Conservation (phyloP, 2,797 vertebrate genomes). For the Poeciliopsis turneri region DNA sequence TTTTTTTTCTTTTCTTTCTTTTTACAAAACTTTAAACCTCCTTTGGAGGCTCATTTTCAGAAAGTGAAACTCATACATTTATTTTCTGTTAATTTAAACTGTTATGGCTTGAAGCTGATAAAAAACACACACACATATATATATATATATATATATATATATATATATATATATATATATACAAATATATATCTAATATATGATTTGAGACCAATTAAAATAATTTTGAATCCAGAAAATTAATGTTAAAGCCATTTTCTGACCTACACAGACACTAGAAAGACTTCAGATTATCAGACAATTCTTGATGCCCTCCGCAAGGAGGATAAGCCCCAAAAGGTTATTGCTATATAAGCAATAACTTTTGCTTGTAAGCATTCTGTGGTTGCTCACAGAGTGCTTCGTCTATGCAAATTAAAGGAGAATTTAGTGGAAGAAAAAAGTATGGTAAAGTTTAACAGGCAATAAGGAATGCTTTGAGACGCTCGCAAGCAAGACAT, state of each 20-base stretch:
- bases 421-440: not conserved
- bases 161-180: too few relatives aligned
- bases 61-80: not conserved
- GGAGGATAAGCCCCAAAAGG: not conserved
- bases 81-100: not conserved
- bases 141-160: too few relatives aligned
- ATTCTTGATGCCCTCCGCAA: not conserved
- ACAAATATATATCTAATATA: not conserved
- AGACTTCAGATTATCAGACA: not conserved
- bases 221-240: not conserved
- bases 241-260: not conserved
- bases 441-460: not conserved
- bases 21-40: not conserved
- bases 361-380: too few relatives aligned
- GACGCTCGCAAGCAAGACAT: too few relatives aligned
- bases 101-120: not conserved
- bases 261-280: not conserved
- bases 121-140: not conserved
- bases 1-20: too few relatives aligned
- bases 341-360: not conserved
- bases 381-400: not conserved
- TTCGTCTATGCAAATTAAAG: not conserved
- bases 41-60: not conserved
- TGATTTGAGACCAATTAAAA: not conserved
- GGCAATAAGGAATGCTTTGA: not conserved